Evolutionary conservation across 2,113 vertebrate species (phyloP).

Genomic region (Cyrtonyx montezumae): DNA sequence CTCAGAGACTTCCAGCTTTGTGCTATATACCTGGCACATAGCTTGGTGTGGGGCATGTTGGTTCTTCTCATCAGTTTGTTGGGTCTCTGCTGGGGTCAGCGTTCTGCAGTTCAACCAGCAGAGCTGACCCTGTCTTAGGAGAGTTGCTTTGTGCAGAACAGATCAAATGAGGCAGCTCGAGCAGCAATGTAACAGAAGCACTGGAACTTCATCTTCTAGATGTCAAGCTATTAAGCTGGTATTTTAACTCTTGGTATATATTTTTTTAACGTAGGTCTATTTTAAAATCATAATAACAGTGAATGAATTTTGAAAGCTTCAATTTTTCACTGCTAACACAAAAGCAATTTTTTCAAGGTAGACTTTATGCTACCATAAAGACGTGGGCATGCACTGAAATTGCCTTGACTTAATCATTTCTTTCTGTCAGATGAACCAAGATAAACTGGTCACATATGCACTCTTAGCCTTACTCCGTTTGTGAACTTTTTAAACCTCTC

Average conservation of each 20-base stretch:
- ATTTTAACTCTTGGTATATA: not conserved
- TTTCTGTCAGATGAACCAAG: not conserved
- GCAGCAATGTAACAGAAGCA: not conserved
- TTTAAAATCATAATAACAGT: not conserved
- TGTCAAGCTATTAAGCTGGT: not conserved
- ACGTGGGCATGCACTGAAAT: not conserved
- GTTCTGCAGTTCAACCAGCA: not conserved
- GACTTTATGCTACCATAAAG: not conserved
- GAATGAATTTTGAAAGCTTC: conserved; percentile 5
- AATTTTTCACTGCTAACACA: not conserved
- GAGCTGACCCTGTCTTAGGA: not conserved
- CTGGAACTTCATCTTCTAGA: not conserved
- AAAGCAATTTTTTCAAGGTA: not conserved
- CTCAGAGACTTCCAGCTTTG: not conserved
- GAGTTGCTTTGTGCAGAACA: not conserved
- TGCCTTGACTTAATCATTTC: not conserved
- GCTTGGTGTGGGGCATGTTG: not conserved
- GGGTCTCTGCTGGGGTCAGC: not conserved
- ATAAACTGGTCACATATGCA: not conserved
- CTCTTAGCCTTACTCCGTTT: not conserved
- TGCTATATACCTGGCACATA: not conserved
- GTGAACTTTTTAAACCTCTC: conserved; percentile 16
- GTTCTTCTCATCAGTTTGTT: not conserved
- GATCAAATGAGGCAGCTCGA: not conserved
- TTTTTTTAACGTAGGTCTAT: not conserved